phyloP scores from a whole-genome alignment of 2,797 vertebrate genomes.

The Antrozous pallidus region DNA sequence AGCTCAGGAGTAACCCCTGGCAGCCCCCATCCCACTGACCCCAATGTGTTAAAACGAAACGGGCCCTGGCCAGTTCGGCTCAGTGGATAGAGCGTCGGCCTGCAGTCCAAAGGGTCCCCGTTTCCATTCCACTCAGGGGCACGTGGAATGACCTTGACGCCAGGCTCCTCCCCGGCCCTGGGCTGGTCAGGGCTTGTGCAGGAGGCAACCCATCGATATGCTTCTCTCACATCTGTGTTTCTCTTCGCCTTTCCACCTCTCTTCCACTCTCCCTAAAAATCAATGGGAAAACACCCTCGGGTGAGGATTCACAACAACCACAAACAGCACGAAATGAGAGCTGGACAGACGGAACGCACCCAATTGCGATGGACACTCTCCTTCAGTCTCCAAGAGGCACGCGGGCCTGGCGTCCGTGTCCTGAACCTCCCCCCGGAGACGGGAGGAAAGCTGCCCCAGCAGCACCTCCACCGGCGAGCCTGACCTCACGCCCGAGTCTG shows the following conservation, averaged over 20 bases:
- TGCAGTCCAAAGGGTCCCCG: no score
- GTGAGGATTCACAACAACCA: not conserved
- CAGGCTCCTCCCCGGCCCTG: not conserved
- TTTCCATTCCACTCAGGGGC: not conserved
- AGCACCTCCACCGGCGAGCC: not conserved
- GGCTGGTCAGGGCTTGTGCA: not conserved
- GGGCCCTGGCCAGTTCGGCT: not conserved
- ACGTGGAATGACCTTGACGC: not conserved
- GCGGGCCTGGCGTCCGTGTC: not conserved
- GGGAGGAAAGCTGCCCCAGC: not conserved
- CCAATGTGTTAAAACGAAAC: not conserved
- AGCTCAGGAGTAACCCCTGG: slow-evolving; percentile 37
- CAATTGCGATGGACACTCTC: fast-evolving
- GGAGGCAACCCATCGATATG: not conserved
- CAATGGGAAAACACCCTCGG: not conserved
- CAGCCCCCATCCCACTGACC: not conserved
- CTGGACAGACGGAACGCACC: not conserved
- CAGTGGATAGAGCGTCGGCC: not conserved
- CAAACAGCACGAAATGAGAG: not conserved
- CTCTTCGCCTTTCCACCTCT: not conserved
- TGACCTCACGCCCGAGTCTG: not conserved
- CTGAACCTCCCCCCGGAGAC: not conserved
- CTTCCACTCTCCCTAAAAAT: no score
- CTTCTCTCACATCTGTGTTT: not conserved
- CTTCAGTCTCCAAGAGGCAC: not conserved